phyloP scores from a whole-genome alignment of 2,113 vertebrate species.

The Gadus chalcogrammus region DNA sequence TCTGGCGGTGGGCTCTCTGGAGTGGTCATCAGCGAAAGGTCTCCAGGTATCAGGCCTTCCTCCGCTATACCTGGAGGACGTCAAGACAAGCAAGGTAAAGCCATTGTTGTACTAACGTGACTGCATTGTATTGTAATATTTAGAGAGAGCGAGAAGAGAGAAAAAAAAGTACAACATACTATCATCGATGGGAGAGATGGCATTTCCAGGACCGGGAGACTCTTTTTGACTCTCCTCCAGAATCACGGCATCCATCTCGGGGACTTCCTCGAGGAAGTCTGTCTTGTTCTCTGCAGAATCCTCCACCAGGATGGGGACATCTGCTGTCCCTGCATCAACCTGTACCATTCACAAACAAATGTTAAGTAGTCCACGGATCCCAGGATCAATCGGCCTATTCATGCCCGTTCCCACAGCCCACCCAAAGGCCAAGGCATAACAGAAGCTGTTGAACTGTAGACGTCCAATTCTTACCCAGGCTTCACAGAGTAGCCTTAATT shows the following conservation, averaged over 20 bases:
- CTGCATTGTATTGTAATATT: too few relatives aligned
- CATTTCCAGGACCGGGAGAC: slow-evolving; percentile 19
- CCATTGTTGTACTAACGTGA: too few relatives aligned
- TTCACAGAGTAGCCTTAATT: background rate
- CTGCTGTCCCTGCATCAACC: slow-evolving; percentile 36
- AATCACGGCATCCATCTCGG: slow-evolving; percentile 48
- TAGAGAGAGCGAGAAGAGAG: too few relatives aligned
- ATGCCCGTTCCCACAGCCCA: too few relatives aligned
- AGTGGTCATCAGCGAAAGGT: slow-evolving; percentile 29
- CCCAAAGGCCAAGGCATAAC: too few relatives aligned
- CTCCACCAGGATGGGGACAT: slow-evolving; percentile 24
- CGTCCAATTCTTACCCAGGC: slow-evolving; percentile 8
- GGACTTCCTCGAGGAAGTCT: slow-evolving; percentile 3
- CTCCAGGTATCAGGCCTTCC: slow-evolving; percentile 53
- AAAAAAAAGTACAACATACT: slow-evolving; percentile 36
- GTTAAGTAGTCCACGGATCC: background rate
- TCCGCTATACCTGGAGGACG: slow-evolving; percentile 54
- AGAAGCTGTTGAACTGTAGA: slow-evolving; percentile 7
- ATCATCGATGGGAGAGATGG: slow-evolving; percentile 20
- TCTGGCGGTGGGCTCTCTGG: slow-evolving; percentile 20
- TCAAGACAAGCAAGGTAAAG: background rate
- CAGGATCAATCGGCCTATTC: too few relatives aligned
- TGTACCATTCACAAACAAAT: slow-evolving; percentile 40
- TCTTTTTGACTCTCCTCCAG: slow-evolving; percentile 51
- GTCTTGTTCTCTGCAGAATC: slow-evolving; percentile 22